phyloP scores from a whole-genome alignment of 2,888 invertebrate genomes.

The Acleris holmiana region DNA sequence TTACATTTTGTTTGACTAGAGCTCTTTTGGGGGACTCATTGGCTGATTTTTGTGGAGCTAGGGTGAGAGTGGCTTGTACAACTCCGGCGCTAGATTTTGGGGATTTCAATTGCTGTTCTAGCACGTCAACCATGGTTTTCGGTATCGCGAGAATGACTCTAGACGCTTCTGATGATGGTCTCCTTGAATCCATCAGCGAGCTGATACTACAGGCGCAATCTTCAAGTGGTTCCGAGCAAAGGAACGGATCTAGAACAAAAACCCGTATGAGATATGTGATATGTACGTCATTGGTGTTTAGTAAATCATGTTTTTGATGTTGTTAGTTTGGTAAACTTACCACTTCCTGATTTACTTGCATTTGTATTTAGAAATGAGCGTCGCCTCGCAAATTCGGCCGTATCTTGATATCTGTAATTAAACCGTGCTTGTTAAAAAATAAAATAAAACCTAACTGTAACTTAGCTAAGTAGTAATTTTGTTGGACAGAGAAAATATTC shows the following conservation, averaged over 20 bases:
- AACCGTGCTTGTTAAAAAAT: neutral
- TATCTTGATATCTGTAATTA: constrained; percentile 87
- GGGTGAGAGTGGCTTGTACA: constrained; percentile 86
- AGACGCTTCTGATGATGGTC: constrained; percentile 84
- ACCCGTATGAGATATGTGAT: neutral
- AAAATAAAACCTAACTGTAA: too few relatives aligned
- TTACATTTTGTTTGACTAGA: constrained; percentile 74
- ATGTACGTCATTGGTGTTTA: too few relatives aligned
- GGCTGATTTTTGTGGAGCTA: constrained; percentile 84
- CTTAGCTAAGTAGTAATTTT: too few relatives aligned
- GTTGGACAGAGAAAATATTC: too few relatives aligned
- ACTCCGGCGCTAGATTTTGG: constrained; percentile 79
- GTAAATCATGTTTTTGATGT: neutral
- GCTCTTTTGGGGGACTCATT: constrained; percentile 77
- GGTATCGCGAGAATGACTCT: constrained; percentile 81
- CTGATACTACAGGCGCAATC: constrained; percentile 88
- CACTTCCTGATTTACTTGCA: constrained; percentile 86
- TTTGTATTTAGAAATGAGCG: constrained; percentile 83
- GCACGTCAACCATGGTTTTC: constrained; percentile 79
- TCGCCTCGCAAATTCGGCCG: constrained; percentile 88
- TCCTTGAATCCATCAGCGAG: constrained; percentile 86
- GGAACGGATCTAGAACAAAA: constrained; percentile 80
- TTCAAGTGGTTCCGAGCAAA: constrained; percentile 81
- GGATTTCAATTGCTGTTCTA: constrained; percentile 83
- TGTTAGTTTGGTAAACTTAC: constrained; percentile 59